Base-by-base conservation (phyloP, 2,888 invertebrate genomes). In the Tigriopus californicus region DNA sequence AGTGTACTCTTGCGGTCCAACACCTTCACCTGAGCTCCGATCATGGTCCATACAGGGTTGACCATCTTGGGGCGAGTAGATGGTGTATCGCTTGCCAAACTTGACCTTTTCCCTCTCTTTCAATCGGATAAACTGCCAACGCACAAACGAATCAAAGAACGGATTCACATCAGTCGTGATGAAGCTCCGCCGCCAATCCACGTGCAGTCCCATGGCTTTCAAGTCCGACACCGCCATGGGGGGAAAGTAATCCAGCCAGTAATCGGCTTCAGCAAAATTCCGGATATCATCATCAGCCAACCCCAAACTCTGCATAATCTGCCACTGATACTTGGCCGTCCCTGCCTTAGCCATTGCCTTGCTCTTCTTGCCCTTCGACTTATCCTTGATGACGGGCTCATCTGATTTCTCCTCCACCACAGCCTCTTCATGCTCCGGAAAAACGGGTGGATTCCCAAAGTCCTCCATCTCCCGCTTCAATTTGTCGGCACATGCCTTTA, bases 11-110 rank as follows among this genome's bases (percentile, higher is more conserved):
- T 95, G 95, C 0, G 95, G 91, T 0, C 91, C 97, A 4, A 95
- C 95, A 52, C 95, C 97, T 75, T 99, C 98, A 0, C 98, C 98
- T 1, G 82, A 76, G 46, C 88, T 82, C 65, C 98, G 79, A 71
- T 99, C 98, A 70, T 99, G 98, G 72, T 99, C 98, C 98, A 99
- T 98, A 70, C 98, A 99, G 0, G 98, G 97, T 70, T 99, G 98
- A 10, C 84, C 84, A 73, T 99, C 98, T 67, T 85, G 49, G 1
- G 58, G 58, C 10, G 44, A 42, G 42, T 40, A 59, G 41, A 59
- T 52, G 41, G 59, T 59, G 59, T 44, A 64, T 6, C 98, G 78
- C 74, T 99, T 98, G 18, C 98, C 98, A 74, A 88, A 99, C 74
- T 88, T 82, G 33, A 98, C 81, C 73, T 92, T 94, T 62, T 89